Percentiles rank a stretch among this genome's conserved stretches.
These are phyloP conservation scores for Podabrus alpinus DNA, from an alignment of 2,888 invertebrate genomes.

Conservation along the genomic window DNA sequence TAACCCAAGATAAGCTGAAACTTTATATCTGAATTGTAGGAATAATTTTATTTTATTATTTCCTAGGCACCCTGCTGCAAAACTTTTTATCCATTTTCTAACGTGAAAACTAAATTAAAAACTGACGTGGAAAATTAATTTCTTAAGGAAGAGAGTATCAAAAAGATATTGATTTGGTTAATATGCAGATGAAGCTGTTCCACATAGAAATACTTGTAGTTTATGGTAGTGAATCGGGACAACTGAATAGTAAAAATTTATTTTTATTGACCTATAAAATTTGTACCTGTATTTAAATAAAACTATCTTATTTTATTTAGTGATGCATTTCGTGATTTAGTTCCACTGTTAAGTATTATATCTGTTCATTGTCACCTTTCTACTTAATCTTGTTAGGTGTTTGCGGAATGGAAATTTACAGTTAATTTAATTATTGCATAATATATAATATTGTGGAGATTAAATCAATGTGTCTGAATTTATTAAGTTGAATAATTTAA, in stretches of 20 bases:
- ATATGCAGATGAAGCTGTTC: background rate
- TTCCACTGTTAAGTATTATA: background rate
- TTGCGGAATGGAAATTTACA: background rate
- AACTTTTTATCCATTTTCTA: constrained; percentile 8
- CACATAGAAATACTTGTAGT: background rate
- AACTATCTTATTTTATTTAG: background rate
- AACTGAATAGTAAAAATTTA: background rate
- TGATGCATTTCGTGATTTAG: background rate
- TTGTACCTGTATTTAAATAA: background rate
- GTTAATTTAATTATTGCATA: background rate
- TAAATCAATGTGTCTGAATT: background rate
- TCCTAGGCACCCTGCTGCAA: constrained; percentile 21
- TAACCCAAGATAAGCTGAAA: constrained; percentile 29
- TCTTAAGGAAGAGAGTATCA: constrained; percentile 11
- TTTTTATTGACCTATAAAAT: background rate
- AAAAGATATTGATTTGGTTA: constrained; percentile 17
- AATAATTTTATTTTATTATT: constrained; percentile 30
- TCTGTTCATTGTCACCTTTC: background rate
- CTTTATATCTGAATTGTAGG: constrained; percentile 29
- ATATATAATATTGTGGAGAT: background rate
- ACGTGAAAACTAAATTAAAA: constrained; percentile 23
- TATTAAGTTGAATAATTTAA: background rate
- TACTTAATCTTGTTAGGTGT: background rate
- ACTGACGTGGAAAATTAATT: constrained; percentile 27
- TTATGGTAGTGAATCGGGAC: background rate